phyloP scores from a whole-genome alignment of 2,888 invertebrate genomes.

The Meganola albula region DNA sequence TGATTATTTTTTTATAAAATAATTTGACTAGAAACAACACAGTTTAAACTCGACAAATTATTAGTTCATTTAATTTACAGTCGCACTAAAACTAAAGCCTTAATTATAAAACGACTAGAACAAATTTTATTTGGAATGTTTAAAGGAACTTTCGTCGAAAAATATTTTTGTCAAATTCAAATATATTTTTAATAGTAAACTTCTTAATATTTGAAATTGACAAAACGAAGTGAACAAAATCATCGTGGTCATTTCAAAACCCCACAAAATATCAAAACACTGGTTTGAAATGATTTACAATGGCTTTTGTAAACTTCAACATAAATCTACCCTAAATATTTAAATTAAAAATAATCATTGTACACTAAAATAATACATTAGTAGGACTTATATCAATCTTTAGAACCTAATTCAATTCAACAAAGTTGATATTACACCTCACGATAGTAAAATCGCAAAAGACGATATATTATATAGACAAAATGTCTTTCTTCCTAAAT shows the following conservation, averaged over 20 bases:
- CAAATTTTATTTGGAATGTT: slow-evolving; percentile 34
- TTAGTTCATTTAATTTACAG: slow-evolving; percentile 55
- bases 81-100: slow-evolving; percentile 49
- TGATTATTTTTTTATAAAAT: slow-evolving; percentile 57
- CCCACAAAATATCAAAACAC: slow-evolving; percentile 26
- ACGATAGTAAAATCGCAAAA: no score
- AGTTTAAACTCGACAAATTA: slow-evolving; percentile 51
- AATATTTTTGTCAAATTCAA: slow-evolving; percentile 31
- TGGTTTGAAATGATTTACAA: slow-evolving; percentile 20
- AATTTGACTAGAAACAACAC: slow-evolving; percentile 75
- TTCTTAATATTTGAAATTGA: slow-evolving; percentile 30
- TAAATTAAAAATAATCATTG: no score
- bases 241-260: slow-evolving; percentile 18
- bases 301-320: slow-evolving; percentile 19
- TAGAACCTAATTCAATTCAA: no score
- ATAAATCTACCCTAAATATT: slow-evolving; percentile 14
- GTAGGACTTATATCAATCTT: no score
- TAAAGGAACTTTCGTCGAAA: slow-evolving; percentile 35
- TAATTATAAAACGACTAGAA: slow-evolving; percentile 31
- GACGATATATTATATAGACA: no score
- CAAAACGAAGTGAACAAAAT: slow-evolving; percentile 22
- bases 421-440: no score
- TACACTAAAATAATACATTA: no score
- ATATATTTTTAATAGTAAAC: slow-evolving; percentile 31
- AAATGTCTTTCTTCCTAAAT: no score